A percentile compares a stretch with the other conserved stretches of the same genome.
phyloP scores from a whole-genome alignment of 2,888 invertebrate species.

The Calameuta idolon region DNA sequence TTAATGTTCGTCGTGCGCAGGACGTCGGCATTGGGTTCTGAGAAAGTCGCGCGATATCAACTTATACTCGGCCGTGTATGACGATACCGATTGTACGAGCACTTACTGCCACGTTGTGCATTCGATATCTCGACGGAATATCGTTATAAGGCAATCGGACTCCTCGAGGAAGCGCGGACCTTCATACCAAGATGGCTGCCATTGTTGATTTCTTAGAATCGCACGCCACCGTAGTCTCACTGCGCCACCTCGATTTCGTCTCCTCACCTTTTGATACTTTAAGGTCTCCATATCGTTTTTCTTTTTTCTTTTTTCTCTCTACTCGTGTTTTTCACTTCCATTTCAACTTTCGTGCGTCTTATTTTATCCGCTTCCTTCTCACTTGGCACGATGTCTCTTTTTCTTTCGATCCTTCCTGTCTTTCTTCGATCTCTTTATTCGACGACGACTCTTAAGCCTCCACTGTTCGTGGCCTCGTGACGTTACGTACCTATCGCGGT shows the following conservation, averaged over 20 bases:
- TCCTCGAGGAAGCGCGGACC: not conserved
- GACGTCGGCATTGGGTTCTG: conserved; percentile 9
- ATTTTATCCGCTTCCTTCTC: not conserved
- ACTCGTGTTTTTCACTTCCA: no score
- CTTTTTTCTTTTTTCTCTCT: not conserved
- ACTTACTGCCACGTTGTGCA: not conserved
- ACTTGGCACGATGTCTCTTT: not conserved
- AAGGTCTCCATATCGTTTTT: not conserved
- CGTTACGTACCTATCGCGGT: not conserved
- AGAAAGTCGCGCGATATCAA: conserved; percentile 13
- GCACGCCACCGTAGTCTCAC: not conserved
- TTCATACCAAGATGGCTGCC: not conserved
- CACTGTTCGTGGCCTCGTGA: not conserved
- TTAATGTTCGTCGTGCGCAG: conserved; percentile 19
- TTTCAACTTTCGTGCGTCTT: not conserved
- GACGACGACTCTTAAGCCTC: not conserved
- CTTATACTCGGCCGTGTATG: not conserved
- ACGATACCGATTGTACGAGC: conserved; percentile 6
- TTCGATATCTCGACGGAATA: conserved; percentile 13
- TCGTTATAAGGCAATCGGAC: not conserved
- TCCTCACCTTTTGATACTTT: not conserved
- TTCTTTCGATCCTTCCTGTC: not conserved
- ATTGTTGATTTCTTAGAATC: not conserved
- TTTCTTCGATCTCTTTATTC: not conserved
- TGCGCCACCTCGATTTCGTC: not conserved